These are phyloP conservation scores for Centropus unirufus DNA, from an alignment of 2,113 vertebrate species.

Conservation along the genomic window DNA sequence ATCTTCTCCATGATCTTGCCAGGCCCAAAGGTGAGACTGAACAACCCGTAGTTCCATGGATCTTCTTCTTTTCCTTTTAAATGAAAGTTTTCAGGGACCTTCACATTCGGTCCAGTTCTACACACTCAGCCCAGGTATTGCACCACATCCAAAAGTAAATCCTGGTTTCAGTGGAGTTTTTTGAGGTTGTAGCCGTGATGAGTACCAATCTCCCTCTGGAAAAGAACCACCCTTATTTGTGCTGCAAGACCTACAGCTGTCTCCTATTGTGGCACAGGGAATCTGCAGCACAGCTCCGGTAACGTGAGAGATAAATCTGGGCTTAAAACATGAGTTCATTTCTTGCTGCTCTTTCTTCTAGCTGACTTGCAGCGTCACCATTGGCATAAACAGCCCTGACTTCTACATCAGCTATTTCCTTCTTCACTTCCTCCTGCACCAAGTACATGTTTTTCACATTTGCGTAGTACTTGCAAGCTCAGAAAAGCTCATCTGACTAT, in stretches of 20 bases:
- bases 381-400: constrained; percentile 60
- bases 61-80: too few relatives aligned
- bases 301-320: not conserved
- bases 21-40: too few relatives aligned
- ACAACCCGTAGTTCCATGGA: too few relatives aligned
- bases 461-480: constrained; percentile 56
- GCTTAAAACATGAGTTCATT: constrained; percentile 29
- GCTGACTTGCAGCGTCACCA: constrained; percentile 65
- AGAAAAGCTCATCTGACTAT: constrained; percentile 66
- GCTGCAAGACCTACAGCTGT: not conserved
- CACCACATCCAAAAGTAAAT: not conserved
- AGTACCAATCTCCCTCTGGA: not conserved
- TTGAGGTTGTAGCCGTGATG: not conserved
- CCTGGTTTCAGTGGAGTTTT: not conserved
- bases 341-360: constrained; percentile 25
- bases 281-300: not conserved
- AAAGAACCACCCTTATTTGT: fast-evolving
- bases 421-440: constrained; percentile 57
- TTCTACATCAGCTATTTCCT: constrained; percentile 69
- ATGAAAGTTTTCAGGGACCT: not conserved
- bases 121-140: not conserved
- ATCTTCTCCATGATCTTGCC: too few relatives aligned
- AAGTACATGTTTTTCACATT: constrained; percentile 58
- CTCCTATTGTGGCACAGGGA: not conserved
- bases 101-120: not conserved